These are phyloP conservation scores for Lanius ludovicianus DNA, from an alignment of 2,113 vertebrate species.

Conservation along the genomic window DNA sequence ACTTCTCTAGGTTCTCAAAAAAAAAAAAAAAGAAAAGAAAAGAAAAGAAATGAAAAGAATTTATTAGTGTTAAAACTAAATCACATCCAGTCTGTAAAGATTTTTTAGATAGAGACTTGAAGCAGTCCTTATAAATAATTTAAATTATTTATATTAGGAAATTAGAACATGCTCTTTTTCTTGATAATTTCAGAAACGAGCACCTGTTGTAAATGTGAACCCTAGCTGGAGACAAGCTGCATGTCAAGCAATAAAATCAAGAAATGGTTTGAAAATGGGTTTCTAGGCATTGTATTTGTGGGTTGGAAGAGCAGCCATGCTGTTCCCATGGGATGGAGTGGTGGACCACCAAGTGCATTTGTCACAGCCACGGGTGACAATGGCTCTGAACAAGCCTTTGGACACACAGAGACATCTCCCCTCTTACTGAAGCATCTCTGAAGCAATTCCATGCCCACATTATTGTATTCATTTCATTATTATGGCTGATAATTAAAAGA, in stretches of 20 bases:
- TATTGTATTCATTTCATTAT: neutral
- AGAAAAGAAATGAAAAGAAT: too few species aligned
- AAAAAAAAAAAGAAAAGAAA: neutral
- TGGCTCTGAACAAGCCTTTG: neutral
- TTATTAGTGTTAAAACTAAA: neutral
- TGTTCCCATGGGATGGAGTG: rapidly evolving
- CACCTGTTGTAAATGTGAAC: neutral
- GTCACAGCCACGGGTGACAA: neutral
- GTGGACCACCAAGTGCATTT: neutral
- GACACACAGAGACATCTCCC: neutral
- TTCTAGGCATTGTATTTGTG: neutral
- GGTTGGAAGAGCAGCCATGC: neutral
- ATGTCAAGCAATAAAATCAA: neutral
- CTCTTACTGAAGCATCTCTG: neutral
- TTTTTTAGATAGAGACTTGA: constrained; percentile 14
- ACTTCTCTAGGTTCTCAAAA: constrained; percentile 21
- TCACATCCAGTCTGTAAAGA: neutral
- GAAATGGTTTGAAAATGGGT: neutral
- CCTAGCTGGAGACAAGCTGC: neutral
- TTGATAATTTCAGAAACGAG: constrained; percentile 9
- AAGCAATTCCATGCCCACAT: neutral
- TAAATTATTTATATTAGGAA: constrained; percentile 40
- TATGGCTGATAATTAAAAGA: neutral
- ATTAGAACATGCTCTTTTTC: constrained; percentile 24
- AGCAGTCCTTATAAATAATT: constrained; percentile 27